These are phyloP conservation scores for Rhinella marina DNA, from an alignment of 2,797 vertebrate species.

Conservation along the genomic window DNA sequence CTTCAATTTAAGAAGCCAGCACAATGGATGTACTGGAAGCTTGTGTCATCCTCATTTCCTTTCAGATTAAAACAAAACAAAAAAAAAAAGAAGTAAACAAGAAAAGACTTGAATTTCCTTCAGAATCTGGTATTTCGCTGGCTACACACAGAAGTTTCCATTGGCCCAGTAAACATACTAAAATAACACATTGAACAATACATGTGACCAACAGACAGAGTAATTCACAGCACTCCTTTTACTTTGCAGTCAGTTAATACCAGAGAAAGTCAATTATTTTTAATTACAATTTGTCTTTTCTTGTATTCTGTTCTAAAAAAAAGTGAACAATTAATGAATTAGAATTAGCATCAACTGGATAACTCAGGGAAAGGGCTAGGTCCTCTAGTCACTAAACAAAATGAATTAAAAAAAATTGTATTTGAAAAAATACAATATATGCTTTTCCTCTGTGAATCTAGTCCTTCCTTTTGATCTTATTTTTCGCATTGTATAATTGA, in stretches of 20 bases:
- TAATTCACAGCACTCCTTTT: slow-evolving; percentile 19
- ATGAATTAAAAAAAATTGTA: too few species aligned
- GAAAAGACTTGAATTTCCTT: neutral
- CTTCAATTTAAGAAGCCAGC: slow-evolving; percentile 26
- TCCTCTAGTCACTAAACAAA: too few species aligned
- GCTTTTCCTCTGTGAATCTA: too few species aligned
- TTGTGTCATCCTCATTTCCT: slow-evolving; percentile 27
- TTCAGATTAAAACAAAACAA: slow-evolving; percentile 5
- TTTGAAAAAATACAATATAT: too few species aligned
- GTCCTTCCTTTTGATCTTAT: too few species aligned
- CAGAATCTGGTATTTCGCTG: slow-evolving; percentile 26
- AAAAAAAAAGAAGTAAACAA: too few species aligned
- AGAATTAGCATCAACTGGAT: neutral
- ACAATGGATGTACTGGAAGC: slow-evolving; percentile 22
- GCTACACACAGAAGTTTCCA: slow-evolving; percentile 31
- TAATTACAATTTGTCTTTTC: neutral
- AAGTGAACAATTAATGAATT: neutral
- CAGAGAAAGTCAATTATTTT: neutral
- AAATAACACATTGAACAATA: slow-evolving; percentile 17
- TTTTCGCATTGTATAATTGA: too few species aligned
- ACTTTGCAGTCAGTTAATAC: neutral
- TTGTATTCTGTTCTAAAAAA: neutral
- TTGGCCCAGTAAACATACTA: slow-evolving; percentile 33
- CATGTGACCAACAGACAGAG: slow-evolving; percentile 9
- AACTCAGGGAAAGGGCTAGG: too few species aligned